Evolutionary conservation across 2,797 vertebrate genomes (phyloP).

Genomic region (Amblyraja radiata): DNA sequence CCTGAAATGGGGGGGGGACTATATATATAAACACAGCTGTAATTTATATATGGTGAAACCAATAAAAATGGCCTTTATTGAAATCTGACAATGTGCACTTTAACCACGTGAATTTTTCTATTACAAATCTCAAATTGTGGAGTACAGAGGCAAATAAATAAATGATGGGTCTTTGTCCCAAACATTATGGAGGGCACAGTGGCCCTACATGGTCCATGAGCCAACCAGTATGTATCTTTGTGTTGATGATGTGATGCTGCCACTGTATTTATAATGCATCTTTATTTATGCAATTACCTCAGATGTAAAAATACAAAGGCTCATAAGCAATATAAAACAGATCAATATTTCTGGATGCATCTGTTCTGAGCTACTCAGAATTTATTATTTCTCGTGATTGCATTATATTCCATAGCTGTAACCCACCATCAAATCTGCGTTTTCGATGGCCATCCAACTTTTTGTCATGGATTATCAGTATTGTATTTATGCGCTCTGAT

Average conservation of each 20-base stretch:
- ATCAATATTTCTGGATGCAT: not conserved
- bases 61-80: too few species aligned
- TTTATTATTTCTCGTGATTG: not conserved
- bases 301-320: not conserved
- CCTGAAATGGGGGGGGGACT: too few species aligned
- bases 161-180: too few species aligned
- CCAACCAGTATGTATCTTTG: not conserved
- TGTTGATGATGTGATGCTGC: not conserved
- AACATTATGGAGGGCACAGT: too few species aligned
- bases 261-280: not conserved
- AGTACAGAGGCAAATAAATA: too few species aligned
- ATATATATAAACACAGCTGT: too few species aligned
- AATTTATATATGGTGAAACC: too few species aligned
- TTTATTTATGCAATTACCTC: not conserved
- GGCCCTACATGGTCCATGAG: too few species aligned
- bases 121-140: too few species aligned
- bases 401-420: not conserved
- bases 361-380: not conserved
- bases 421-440: not conserved
- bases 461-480: not conserved
- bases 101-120: too few species aligned
- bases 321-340: not conserved
- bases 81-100: too few species aligned
- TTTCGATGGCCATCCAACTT: not conserved
- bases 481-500: not conserved